Evolutionary conservation across 1,140 invertebrate species (phyloP).

Genomic region (Tetramorium simillimum): DNA sequence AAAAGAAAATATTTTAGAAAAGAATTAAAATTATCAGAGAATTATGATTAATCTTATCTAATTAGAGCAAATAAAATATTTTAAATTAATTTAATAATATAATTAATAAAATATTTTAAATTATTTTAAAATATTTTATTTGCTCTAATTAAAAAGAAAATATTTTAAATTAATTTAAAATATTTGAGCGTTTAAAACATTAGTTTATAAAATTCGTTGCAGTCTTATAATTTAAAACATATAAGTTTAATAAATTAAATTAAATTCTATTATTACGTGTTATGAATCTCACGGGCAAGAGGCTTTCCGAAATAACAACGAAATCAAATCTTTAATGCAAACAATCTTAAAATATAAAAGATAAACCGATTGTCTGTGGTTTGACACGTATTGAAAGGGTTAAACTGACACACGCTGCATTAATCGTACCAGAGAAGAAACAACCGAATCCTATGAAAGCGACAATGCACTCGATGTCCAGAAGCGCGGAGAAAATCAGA

Average conservation of each 20-base stretch:
- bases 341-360: background rate
- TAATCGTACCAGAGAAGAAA: conserved; percentile 76
- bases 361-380: background rate
- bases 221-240: background rate
- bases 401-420: background rate
- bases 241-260: background rate
- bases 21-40: conserved; percentile 40
- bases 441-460: conserved; percentile 79
- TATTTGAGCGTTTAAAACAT: background rate
- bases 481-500: conserved; percentile 78
- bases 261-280: background rate
- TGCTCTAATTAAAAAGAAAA: background rate
- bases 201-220: background rate
- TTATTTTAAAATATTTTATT: no score
- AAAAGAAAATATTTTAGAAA: conserved; percentile 14
- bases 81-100: no score
- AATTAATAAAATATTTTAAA: no score
- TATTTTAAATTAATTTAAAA: background rate
- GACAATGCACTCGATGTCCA: conserved; percentile 73
- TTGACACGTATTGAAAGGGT: conserved; percentile 14
- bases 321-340: conserved; percentile 7
- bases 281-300: background rate
- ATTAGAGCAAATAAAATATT: background rate
- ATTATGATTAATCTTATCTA: background rate
- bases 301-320: background rate